These are phyloP conservation scores for Clamator glandarius DNA, from an alignment of 2,797 vertebrate genomes.

Conservation along the genomic window DNA sequence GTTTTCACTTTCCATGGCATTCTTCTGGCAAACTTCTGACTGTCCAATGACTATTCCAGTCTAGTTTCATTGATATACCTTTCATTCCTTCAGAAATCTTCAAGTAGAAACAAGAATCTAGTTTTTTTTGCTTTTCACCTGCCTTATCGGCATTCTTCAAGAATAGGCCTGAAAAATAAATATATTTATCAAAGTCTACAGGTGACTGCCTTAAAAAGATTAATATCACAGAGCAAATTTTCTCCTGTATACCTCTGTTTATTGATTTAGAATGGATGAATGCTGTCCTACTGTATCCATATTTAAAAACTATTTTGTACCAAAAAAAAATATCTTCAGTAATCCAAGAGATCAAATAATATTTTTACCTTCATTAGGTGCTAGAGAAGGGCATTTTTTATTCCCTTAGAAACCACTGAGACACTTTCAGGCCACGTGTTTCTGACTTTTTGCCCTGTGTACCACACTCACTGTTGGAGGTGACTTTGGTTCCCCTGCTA, in stretches of 20 bases:
- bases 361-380: fast-evolving
- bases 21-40: not conserved
- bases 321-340: not conserved
- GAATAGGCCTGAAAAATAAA: not conserved
- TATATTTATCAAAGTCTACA: not conserved
- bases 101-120: not conserved
- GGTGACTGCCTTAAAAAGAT: not conserved
- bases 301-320: not conserved
- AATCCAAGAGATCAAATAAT: not conserved
- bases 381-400: not conserved
- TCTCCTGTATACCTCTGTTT: not conserved
- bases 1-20: not conserved
- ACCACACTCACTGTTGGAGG: not conserved
- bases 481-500: not conserved
- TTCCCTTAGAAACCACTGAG: not conserved
- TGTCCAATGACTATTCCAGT: not conserved
- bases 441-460: not conserved
- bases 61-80: not conserved
- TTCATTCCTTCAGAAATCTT: not conserved
- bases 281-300: not conserved
- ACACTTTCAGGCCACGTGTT: not conserved
- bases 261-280: not conserved
- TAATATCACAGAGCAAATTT: not conserved
- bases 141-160: not conserved
- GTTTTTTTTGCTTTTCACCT: no score